Conservation (phyloP, 2,113 vertebrate species). For the Coracopsis vasa region DNA sequence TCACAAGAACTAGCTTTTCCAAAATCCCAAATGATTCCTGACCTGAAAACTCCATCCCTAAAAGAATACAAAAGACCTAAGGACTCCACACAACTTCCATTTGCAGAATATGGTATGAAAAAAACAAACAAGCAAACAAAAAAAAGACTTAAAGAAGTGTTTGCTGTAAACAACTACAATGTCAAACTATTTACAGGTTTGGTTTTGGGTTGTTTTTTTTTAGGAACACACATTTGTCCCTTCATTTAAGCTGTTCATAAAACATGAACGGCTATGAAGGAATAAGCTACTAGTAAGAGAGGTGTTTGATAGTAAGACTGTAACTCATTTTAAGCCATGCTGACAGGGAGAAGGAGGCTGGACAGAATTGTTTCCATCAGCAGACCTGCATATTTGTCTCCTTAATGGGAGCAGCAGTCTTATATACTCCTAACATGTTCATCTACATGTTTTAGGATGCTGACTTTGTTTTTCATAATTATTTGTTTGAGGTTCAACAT, state of each 20-base stretch:
- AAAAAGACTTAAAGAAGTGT: neutral
- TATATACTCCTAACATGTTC: neutral
- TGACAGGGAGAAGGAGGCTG: neutral
- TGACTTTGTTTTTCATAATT: neutral
- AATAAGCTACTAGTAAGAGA: neutral
- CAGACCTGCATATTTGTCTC: neutral
- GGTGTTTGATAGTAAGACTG: neutral
- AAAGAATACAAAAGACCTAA: neutral
- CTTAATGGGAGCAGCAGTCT: neutral
- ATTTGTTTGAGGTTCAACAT: neutral
- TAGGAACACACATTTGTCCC: rapidly evolving
- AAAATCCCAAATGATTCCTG: neutral
- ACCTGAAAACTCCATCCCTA: neutral
- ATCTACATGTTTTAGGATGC: neutral
- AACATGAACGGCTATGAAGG: neutral
- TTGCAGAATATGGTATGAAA: neutral
- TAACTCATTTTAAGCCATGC: neutral
- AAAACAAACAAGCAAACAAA: neutral
- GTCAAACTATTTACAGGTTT: neutral
- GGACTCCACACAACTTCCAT: neutral
- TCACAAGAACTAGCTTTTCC: neutral
- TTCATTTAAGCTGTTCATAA: neutral
- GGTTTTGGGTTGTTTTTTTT: neutral
- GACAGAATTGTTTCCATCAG: neutral
- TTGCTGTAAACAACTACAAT: neutral